Evolutionary conservation across 2,797 vertebrate species (phyloP).

Genomic region (Gymnothorax reevesii): DNA sequence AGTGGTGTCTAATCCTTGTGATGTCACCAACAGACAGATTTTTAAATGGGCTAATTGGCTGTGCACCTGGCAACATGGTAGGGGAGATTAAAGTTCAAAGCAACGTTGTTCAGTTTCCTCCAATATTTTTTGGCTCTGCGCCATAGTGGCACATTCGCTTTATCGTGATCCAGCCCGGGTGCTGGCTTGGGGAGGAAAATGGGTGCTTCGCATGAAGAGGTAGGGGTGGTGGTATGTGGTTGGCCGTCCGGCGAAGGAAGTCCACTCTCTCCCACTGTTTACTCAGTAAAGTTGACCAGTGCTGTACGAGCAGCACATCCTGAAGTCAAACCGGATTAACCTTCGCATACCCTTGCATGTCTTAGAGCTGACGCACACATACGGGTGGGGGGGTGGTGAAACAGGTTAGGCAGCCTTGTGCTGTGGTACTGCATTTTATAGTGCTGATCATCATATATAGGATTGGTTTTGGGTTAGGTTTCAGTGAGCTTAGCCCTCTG

Average conservation of each 20-base stretch:
- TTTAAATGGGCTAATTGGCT: too few relatives aligned
- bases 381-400: not conserved
- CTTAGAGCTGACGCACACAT: slow-evolving; percentile 46
- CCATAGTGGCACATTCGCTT: slow-evolving; percentile 24
- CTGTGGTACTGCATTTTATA: not conserved
- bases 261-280: slow-evolving; percentile 31
- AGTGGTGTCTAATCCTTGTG: too few relatives aligned
- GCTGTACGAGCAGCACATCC: slow-evolving; percentile 3
- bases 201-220: not conserved
- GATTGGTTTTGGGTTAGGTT: not conserved
- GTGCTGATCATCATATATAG: not conserved
- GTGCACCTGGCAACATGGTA: too few relatives aligned
- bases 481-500: not conserved
- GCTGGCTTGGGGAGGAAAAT: not conserved
- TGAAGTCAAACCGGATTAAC: slow-evolving; percentile 52
- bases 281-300: slow-evolving; percentile 43
- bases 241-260: not conserved
- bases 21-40: too few relatives aligned
- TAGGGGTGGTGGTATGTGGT: not conserved
- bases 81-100: not conserved
- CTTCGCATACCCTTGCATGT: slow-evolving; percentile 42
- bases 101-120: not conserved
- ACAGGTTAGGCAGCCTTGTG: not conserved
- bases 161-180: slow-evolving; percentile 8
- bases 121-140: not conserved